These are phyloP conservation scores for Spialia ferax DNA, from an alignment of 2,888 invertebrate species.

Conservation along the genomic window DNA sequence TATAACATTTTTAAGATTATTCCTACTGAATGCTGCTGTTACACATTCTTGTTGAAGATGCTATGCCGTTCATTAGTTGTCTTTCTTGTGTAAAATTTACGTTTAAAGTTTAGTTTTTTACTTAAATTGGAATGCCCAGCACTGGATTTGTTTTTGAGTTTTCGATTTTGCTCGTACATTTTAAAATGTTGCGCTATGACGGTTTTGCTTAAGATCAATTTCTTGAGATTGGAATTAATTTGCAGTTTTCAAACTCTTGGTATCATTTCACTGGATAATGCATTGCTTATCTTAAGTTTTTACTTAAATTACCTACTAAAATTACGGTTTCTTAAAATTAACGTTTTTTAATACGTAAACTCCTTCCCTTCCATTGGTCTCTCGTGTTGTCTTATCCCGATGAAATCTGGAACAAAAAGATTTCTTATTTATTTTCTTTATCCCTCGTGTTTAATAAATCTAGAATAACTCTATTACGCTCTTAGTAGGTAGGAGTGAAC, in stretches of 20 bases:
- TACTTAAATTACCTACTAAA: constrained; percentile 71
- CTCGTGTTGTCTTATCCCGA: constrained; percentile 61
- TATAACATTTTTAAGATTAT: constrained; percentile 62
- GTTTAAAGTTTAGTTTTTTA: constrained; percentile 60
- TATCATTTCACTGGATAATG: constrained; percentile 65
- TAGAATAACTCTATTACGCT: no score
- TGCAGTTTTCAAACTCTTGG: constrained; percentile 46
- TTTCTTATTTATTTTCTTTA: not conserved
- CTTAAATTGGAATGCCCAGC: constrained; percentile 80
- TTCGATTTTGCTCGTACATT: constrained; percentile 37
- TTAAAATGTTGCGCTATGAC: constrained; percentile 24
- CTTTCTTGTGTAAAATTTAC: constrained; percentile 64
- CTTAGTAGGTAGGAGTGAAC: no score
- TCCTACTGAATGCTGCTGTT: constrained; percentile 59
- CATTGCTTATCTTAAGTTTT: constrained; percentile 63
- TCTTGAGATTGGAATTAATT: constrained; percentile 33
- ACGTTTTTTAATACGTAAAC: constrained; percentile 62
- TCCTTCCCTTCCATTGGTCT: constrained; percentile 71
- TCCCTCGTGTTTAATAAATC: no score
- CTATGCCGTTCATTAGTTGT: constrained; percentile 61
- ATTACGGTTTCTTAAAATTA: constrained; percentile 80
- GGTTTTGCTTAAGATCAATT: constrained; percentile 6
- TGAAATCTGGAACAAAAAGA: constrained; percentile 68
- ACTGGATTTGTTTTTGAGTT: constrained; percentile 52
- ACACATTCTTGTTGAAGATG: constrained; percentile 53